A percentile compares a stretch with the other conserved stretches of the same genome.
phyloP scores from a whole-genome alignment of 2,888 invertebrate species.

The Ceratothoa steindachneri region DNA sequence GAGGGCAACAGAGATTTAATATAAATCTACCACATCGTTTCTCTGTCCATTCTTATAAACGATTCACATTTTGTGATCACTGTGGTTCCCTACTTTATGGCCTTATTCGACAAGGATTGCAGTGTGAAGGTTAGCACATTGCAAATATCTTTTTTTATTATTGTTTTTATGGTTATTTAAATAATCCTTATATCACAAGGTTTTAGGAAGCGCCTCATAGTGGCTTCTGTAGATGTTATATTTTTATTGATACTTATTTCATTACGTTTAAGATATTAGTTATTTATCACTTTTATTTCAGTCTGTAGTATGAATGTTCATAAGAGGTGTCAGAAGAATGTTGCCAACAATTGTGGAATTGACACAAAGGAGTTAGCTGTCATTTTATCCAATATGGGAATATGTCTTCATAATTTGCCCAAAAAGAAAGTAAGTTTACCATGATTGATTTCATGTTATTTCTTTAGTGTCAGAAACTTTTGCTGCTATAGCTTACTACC shows the following conservation, averaged over 20 bases:
- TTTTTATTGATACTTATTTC: background rate
- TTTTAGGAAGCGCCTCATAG: background rate
- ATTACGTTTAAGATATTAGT: background rate
- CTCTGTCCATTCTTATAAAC: slow-evolving; percentile 89
- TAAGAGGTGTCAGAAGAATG: slow-evolving; percentile 95
- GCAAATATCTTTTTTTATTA: background rate
- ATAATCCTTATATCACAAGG: too few relatives aligned
- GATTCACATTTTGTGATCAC: slow-evolving; percentile 99
- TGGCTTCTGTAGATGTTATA: background rate
- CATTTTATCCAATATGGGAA: slow-evolving; percentile 72
- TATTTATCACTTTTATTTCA: slow-evolving; percentile 21
- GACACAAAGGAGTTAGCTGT: slow-evolving; percentile 97
- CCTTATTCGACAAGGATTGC: slow-evolving; percentile 89
- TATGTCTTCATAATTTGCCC: slow-evolving; percentile 19
- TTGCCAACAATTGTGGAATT: slow-evolving; percentile 96
- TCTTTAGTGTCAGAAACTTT: too few relatives aligned
- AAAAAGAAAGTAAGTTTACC: slow-evolving; percentile 33
- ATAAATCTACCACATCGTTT: slow-evolving; percentile 91
- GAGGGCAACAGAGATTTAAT: slow-evolving; percentile 71
- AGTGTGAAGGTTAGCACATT: slow-evolving; percentile 65
- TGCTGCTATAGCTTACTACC: too few relatives aligned
- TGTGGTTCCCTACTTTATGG: slow-evolving; percentile 97
- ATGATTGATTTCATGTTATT: too few relatives aligned
- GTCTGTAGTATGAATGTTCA: slow-evolving; percentile 97
- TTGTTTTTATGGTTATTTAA: too few relatives aligned